Conservation (phyloP, 2,888 invertebrate genomes). For the Campoplex nolae region DNA sequence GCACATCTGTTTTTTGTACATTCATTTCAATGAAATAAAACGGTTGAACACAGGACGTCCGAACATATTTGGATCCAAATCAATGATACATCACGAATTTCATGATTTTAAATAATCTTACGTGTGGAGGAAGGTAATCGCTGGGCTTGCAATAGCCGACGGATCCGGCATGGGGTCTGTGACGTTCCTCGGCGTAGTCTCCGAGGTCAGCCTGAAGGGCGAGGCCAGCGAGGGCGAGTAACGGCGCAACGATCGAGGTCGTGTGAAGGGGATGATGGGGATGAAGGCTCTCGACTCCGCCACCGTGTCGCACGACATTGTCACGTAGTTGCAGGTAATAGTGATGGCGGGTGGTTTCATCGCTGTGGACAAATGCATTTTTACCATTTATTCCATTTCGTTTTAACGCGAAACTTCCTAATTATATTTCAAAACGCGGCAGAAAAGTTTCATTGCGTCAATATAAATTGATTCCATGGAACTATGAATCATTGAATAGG, state of each 20-base stretch:
- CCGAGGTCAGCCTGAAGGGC: conserved; percentile 97
- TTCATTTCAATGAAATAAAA: background rate
- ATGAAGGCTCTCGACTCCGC: conserved; percentile 83
- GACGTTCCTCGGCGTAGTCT: conserved; percentile 88
- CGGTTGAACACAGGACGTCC: background rate
- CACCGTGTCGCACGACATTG: conserved; percentile 88
- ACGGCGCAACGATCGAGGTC: conserved; percentile 89
- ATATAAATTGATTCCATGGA: background rate
- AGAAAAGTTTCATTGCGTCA: background rate
- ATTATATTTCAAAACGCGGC: background rate
- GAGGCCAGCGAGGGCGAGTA: conserved; percentile 93
- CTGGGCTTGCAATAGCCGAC: conserved; percentile 91
- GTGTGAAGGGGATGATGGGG: conserved; percentile 85
- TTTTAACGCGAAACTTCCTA: background rate
- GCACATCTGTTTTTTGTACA: conserved; percentile 80
- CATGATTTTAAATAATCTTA: conserved; percentile 74
- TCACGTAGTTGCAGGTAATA: conserved; percentile 98
- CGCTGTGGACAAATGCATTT: conserved; percentile 84
- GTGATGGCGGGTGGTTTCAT: conserved; percentile 96
- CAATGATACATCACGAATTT: background rate
- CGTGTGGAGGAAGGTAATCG: conserved; percentile 93
- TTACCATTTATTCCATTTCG: background rate
- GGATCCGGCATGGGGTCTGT: conserved; percentile 80
- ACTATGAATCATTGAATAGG: background rate
- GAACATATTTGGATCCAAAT: background rate